Evolutionary conservation across 2,113 vertebrate species (phyloP), one percentile per base, ranked within the genome.

Genomic region (Alligator sinensis): DNA sequence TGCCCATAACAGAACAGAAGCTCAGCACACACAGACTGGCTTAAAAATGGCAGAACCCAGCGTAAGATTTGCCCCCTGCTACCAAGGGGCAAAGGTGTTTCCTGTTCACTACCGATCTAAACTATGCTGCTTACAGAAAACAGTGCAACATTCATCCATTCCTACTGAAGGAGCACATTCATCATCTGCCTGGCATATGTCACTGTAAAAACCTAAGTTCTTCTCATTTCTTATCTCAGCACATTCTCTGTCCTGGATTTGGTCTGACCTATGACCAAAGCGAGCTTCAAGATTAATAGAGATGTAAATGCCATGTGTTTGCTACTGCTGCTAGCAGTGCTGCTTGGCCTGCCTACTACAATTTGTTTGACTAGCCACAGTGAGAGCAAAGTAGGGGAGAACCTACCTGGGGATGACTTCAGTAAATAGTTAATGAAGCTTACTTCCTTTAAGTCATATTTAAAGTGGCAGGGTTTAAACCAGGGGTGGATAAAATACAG

Each of bases 171-270:
- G 19, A 38, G 12, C 2, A 16, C 22, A 19, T 77, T 47, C 77
- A 80, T 80, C 22, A 80, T 12, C 59, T 11, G 16, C 12, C 60
- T 2, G 2, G 17, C 70, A 8, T 2, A 4, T 24, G 12, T 84
- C 72, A 11, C 8, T 5, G 59, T 27, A 88, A 21, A 21, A 9
- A 9, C 11, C 25, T 62, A 62, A 24, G 76, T 88, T n/a, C 11
- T 27, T 76, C 62, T 11, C 21, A 54, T 34, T 55, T 47, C 55
- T 10, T 58, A 11, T 47, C 19, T 11, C 6, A 0, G 0, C 0
- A 16, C 28, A 16, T 30, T 79, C 11, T 5, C 2, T 5, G 30
- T 54, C 81, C 27, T 54, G 68, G 54, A 60, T 58, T 61, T 68
- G 11, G 28, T 17, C 9, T 55, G 12, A 64, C 58, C 72, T 18